Conservation (phyloP, 2,797 vertebrate genomes). For the Epinephelus coioides region DNA sequence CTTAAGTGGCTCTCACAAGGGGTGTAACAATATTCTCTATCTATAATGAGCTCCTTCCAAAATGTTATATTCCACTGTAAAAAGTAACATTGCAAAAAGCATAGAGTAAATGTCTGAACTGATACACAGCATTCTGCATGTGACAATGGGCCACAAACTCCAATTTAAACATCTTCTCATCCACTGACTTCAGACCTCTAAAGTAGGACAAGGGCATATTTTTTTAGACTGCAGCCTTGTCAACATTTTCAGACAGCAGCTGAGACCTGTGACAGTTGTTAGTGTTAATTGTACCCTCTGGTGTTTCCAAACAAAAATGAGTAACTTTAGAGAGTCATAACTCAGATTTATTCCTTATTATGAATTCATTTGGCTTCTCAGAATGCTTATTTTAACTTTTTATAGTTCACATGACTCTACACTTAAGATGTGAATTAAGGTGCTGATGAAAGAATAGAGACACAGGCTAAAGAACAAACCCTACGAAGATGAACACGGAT, state of each 20-base stretch:
- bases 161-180: not conserved
- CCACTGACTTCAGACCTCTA: slow-evolving; percentile 1
- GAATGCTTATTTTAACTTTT: not conserved
- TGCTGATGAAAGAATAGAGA: not conserved
- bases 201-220: slow-evolving; percentile 13
- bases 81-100: not conserved
- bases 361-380: not conserved
- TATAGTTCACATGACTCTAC: not conserved
- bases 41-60: not conserved
- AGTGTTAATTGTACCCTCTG: slow-evolving; percentile 22
- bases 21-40: no score
- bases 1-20: no score
- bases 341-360: not conserved
- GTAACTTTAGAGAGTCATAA: not conserved
- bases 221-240: slow-evolving; percentile 11
- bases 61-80: not conserved
- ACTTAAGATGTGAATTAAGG: not conserved
- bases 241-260: slow-evolving; percentile 40
- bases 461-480: not conserved
- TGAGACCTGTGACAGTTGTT: slow-evolving; percentile 17
- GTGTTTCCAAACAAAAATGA: slow-evolving; percentile 23
- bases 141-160: not conserved
- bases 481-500: not conserved
- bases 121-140: not conserved
- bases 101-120: not conserved